These are phyloP conservation scores for Schizothorax lantsangensis DNA, from an alignment of 2,797 vertebrate genomes.

Conservation along the genomic window DNA sequence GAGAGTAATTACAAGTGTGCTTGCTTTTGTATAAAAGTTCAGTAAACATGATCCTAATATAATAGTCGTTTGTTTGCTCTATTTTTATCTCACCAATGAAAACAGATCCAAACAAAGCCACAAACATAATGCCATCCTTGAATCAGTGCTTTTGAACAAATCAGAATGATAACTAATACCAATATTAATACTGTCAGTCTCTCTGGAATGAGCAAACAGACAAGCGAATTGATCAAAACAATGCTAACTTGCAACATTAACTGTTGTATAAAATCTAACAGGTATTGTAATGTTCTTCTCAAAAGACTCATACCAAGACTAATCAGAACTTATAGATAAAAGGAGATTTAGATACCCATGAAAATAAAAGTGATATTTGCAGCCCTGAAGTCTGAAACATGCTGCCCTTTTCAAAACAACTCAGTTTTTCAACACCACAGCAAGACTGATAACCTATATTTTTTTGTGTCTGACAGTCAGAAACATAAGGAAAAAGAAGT, in stretches of 20 bases:
- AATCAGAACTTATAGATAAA: not conserved
- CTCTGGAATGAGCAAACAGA: not conserved
- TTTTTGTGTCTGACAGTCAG: slow-evolving; percentile 7
- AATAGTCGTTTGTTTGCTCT: not conserved
- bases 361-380: slow-evolving; percentile 13
- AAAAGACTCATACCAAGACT: not conserved
- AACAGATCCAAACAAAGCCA: not conserved
- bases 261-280: not conserved
- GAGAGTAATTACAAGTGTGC: not conserved
- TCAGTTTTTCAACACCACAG: slow-evolving; percentile 18
- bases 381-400: not conserved
- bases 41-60: not conserved
- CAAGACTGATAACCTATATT: slow-evolving; percentile 10
- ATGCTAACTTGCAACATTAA: not conserved
- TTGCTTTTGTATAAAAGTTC: not conserved
- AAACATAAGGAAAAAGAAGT: slow-evolving; percentile 25
- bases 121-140: not conserved
- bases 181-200: not conserved
- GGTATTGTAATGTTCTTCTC: not conserved
- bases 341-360: not conserved
- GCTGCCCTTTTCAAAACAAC: slow-evolving; percentile 13
- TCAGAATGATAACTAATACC: not conserved
- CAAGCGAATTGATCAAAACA: not conserved
- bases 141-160: not conserved
- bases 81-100: not conserved